Base-by-base conservation (phyloP, 1,140 invertebrate genomes). In the Myzus persicae region DNA sequence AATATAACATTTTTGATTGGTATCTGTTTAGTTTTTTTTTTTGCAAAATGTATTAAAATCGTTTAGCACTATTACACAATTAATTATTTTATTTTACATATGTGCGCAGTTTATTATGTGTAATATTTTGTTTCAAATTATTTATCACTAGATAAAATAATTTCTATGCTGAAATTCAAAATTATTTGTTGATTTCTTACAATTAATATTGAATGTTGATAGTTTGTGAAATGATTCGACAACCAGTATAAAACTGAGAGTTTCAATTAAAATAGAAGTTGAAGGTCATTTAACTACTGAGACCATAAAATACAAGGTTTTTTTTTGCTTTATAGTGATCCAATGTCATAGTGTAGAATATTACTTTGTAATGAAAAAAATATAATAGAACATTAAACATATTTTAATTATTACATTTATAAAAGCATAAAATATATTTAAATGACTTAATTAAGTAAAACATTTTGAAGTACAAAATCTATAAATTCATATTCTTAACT, bases 311-410 rank as follows among this genome's bases (percentile, higher is more conserved):
- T 59, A 40, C 89, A 90, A 90, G 89, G 89, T 90, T 59, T 90
- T 36, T 24, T 46, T 44, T 44, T n/a, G 54, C 26, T 46, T 42
- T 59, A 40, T 90, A 90, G n/a, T 90, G 36, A 40, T 42, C 8
- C 51, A 90, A 90, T 90, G 89, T 54, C 89, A 90, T 46, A 54
- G 26, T 90, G 36, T 90, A 20, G 18, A 90, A 40, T 90, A 59
- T 59, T 59, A 18, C 31, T 18, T 20, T 42, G 11, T 90, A 90
- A 59, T 89, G 20, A 48, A 14, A 40, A 36, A 59, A 67, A 22
- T 40, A 90, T 54, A 26, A 54, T 38, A 59, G 26, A 90, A 26
- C 38, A 89, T 89, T 89, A 38, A 38, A 38, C n/a, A 14, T 90
- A 54, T 20, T 88, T 88, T 85, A 31, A 85, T 85, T 36, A 84